Evolutionary conservation across 1,140 invertebrate species (phyloP), one percentile per base, ranked within the genome.

Genomic region (Nomia melanderi): DNA sequence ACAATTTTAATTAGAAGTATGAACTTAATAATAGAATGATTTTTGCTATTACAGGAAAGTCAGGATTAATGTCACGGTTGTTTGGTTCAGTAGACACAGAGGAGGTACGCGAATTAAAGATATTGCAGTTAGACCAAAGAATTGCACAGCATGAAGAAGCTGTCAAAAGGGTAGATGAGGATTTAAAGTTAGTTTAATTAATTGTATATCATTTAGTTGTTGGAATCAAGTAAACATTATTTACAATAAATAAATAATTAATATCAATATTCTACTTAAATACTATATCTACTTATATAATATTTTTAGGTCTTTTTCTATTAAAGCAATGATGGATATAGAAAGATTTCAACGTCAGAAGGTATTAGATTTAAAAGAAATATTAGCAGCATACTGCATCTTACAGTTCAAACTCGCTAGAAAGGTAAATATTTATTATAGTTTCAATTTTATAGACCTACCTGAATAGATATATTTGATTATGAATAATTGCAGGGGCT

Each of bases 61-160:
- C 94, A 0, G 93, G 95, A 3, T 81, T 96, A 12, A 95, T 96
- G 94, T 95, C 95, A 7, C 92, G 95, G 2, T 77, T 97, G 67
- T 96, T 97, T 93, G 96, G 96, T n/a, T 94, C 94, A 54, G 94
- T 96, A 1, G 96, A 97, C 81, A 96, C 96, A 0, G 96, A 96
- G 84, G 96, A 97, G 88, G 95, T 96, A 50, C 93, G 95, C 64
- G 96, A 97, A 88, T 91, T 95, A 75, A 96, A 95, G 91, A 94
- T 96, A 54, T 91, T 93, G 50, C 94, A 95, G 54, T 89, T 97
- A 29, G 96, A 97, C 88, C 93, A 95, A 83, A 95, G 95, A 92
- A 96, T 97, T 80, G 88, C 93, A 64, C 93, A 95, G 72, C 94
- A 94, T 54, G 93, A 95, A 78, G 90, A 91, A 60, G 91, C 93